Percentiles rank a stretch among this genome's conserved stretches.
phyloP scores from a whole-genome alignment of 2,888 invertebrate species.

The Clanis bilineata region DNA sequence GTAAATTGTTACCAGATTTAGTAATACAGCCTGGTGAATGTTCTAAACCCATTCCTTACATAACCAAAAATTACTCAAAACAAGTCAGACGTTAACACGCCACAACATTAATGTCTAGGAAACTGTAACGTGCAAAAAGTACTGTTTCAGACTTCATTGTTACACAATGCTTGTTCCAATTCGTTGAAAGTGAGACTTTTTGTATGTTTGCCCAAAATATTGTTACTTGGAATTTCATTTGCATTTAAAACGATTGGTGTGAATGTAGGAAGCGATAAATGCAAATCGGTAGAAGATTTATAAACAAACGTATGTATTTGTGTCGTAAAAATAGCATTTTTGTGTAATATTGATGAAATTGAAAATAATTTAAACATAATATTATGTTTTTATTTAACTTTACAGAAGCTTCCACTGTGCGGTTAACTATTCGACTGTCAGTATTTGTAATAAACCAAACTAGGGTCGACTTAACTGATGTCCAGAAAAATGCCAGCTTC shows the following conservation, averaged over 20 bases:
- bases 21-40: not conserved
- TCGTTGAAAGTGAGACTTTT: not conserved
- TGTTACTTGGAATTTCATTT: not conserved
- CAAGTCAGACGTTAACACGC: not conserved
- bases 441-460: too few relatives aligned
- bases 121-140: slow-evolving; percentile 29
- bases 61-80: not conserved
- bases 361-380: too few relatives aligned
- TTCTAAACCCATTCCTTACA: not conserved
- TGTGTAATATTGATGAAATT: not conserved
- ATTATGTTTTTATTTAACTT: too few relatives aligned
- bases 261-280: slow-evolving; percentile 4
- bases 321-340: not conserved
- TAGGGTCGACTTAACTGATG: not conserved
- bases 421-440: too few relatives aligned
- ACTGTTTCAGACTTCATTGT: not conserved
- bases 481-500: too few relatives aligned
- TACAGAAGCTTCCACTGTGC: too few relatives aligned
- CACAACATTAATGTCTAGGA: slow-evolving; percentile 21
- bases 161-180: slow-evolving; percentile 1
- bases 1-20: not conserved
- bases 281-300: not conserved
- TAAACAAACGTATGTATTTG: not conserved
- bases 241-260: not conserved
- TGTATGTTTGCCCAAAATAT: not conserved